Evolutionary conservation across 2,113 vertebrate species (phyloP), one percentile per base, ranked within the genome.

Genomic region (Lampris megalopsis): DNA sequence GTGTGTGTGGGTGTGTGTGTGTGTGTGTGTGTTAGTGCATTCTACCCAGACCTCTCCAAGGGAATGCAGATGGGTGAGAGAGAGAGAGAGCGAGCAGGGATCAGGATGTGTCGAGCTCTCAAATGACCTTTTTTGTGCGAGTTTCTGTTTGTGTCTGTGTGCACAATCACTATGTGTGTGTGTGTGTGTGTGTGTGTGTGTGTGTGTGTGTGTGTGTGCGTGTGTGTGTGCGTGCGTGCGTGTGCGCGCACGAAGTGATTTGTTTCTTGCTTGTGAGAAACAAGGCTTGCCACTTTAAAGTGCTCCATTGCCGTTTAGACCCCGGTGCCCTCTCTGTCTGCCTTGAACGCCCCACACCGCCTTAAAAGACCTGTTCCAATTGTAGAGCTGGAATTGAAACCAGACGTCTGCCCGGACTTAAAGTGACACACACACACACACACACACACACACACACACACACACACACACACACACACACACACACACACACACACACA

Each of bases 41-140:
- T 68, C 62, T 36, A 68, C 40, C 59, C 77, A 80, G 80, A 24
- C 6, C 36, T 45, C 75, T 83, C 77, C 65, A 49, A 78, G 81
- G 81, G 80, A 80, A 80, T 81, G 77, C 75, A 73, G 73, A 77
- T 24, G 24, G 24, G 24, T 24, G 24, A 24, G 24, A 24, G 24
- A 24, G 24, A 24, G 24, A 24, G 70, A 80, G 73, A 81, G 82
- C 74, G 74, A 81, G 79, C 73, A 83, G 82, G 68, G 86, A 86
- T 88, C 83, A 76, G 77, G 63, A 67, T 73, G 77, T 74, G 75
- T 61, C 79, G 84, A 59, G 73, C 85, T 80, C 77, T 82, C 72
- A 77, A 62, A 54, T 81, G 62, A 67, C 68, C 52, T 38, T 66
- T 24, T 59, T 54, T 61, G 64, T 50, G 35, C 47, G 35, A 54